Percentiles rank a stretch among this genome's conserved stretches.
Conservation (phyloP, 64 coral and sea anemone genomes). For the Trachythela sp. region DNA sequence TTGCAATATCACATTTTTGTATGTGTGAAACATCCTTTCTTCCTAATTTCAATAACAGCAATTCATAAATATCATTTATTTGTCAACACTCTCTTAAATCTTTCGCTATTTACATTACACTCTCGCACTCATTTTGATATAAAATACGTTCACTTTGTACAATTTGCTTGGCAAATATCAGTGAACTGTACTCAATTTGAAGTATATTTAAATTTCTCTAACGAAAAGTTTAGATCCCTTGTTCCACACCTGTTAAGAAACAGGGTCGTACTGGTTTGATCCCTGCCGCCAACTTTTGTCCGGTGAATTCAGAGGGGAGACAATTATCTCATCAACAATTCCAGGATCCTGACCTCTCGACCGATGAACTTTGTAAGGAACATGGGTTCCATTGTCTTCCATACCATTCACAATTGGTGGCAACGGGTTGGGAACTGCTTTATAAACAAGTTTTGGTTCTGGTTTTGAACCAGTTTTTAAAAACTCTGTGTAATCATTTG, state of each 20-base stretch:
- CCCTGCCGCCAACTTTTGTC: background rate
- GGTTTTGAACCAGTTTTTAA: constrained; percentile 72
- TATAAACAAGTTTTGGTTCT: constrained; percentile 57
- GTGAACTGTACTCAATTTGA: background rate
- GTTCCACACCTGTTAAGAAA: background rate
- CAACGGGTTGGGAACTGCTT: background rate
- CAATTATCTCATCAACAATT: constrained; percentile 10
- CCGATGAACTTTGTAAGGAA: background rate
- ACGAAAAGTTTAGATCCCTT: no score
- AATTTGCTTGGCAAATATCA: background rate
- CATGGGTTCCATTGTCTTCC: background rate
- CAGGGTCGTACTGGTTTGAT: constrained; percentile 1
- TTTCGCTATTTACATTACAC: background rate
- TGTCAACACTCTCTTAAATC: no score
- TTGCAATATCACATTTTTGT: no score
- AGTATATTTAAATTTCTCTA: background rate
- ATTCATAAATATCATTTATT: no score
- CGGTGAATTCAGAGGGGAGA: background rate
- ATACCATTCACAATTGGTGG: background rate
- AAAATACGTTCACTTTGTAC: background rate
- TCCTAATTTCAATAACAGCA: background rate
- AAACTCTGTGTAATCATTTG: constrained; percentile 86
- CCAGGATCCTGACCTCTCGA: background rate
- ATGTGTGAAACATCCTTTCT: no score
- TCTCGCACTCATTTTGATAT: background rate